Evolutionary conservation across 1,140 invertebrate species (phyloP).

Genomic region (Orchesella cincta): DNA sequence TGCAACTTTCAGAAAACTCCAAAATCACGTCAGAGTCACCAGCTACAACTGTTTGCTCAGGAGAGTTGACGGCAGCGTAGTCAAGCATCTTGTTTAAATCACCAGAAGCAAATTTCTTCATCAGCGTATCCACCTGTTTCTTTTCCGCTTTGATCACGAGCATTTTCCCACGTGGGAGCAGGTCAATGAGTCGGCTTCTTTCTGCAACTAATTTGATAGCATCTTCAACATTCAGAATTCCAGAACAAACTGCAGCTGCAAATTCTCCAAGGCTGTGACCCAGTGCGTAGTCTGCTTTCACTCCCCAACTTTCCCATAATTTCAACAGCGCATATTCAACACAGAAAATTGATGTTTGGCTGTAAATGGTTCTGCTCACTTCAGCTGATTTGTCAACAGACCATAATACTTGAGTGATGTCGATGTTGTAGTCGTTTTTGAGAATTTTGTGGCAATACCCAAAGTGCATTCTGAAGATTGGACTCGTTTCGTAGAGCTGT

Average conservation of each 20-base stretch:
- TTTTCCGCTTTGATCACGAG: constrained; percentile 25
- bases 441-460: constrained; percentile 28
- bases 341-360: constrained; percentile 43
- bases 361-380: constrained; percentile 2
- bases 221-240: constrained; percentile 39
- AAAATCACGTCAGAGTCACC: not conserved
- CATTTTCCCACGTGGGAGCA: constrained; percentile 36
- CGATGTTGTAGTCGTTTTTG: not conserved
- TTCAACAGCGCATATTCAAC: constrained; percentile 38
- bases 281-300: constrained; percentile 19
- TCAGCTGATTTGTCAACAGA: not conserved
- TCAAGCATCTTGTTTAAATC: not conserved
- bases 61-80: constrained; percentile 8
- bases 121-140: not conserved
- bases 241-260: constrained; percentile 34
- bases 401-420: not conserved
- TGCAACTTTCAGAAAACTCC: not conserved
- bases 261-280: constrained; percentile 27
- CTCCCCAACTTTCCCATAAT: constrained; percentile 42
- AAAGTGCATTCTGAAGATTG: constrained; percentile 33
- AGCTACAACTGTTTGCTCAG: constrained; percentile 11
- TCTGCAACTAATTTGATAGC: constrained; percentile 32
- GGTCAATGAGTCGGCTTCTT: constrained; percentile 35
- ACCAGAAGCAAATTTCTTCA: not conserved
- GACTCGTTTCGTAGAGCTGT: too few species aligned